phyloP scores from a whole-genome alignment of 1,140 invertebrate genomes.

The Onthophagus taurus region DNA sequence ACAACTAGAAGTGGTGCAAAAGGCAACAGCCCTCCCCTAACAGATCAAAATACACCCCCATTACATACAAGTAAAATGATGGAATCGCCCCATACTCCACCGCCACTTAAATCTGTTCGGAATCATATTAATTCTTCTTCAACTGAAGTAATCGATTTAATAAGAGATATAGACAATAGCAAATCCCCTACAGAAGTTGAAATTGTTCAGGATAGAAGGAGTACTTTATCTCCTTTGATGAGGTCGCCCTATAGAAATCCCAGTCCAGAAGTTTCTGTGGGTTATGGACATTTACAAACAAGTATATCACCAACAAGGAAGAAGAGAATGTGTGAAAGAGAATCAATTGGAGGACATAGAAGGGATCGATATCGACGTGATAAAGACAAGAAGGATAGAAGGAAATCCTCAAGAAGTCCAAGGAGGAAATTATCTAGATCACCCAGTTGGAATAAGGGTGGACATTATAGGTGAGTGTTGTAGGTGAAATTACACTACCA shows the following conservation, averaged over 20 bases:
- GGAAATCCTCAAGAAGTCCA: conserved; percentile 33
- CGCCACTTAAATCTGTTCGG: conserved; percentile 12
- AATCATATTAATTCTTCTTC: conserved; percentile 6
- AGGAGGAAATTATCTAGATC: conserved; percentile 37
- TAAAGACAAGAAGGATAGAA: conserved; percentile 37
- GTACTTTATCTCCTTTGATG: conserved; percentile 12
- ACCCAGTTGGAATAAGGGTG: conserved; percentile 23
- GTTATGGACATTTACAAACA: conserved; percentile 17
- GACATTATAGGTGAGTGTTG: conserved; percentile 33
- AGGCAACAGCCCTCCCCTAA: conserved; percentile 31
- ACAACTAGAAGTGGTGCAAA: conserved; percentile 32
- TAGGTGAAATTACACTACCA: too few species aligned
- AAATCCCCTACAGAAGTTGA: too few species aligned
- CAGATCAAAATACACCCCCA: conserved; percentile 46
- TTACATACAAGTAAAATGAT: conserved; percentile 12
- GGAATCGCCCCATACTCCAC: conserved; percentile 34
- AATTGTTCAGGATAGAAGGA: conserved; percentile 22
- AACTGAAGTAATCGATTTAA: conserved; percentile 8
- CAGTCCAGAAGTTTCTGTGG: conserved; percentile 24
- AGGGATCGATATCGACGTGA: conserved; percentile 41
- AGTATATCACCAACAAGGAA: conserved; percentile 32
- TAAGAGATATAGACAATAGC: conserved; percentile 6
- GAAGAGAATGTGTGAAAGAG: conserved; percentile 35
- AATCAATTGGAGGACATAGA: conserved; percentile 37
- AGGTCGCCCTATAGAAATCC: conserved; percentile 30